A percentile compares a stretch with the other conserved stretches of the same genome.
Conservation (phyloP, 2,888 invertebrate species). For the Actias luna region DNA sequence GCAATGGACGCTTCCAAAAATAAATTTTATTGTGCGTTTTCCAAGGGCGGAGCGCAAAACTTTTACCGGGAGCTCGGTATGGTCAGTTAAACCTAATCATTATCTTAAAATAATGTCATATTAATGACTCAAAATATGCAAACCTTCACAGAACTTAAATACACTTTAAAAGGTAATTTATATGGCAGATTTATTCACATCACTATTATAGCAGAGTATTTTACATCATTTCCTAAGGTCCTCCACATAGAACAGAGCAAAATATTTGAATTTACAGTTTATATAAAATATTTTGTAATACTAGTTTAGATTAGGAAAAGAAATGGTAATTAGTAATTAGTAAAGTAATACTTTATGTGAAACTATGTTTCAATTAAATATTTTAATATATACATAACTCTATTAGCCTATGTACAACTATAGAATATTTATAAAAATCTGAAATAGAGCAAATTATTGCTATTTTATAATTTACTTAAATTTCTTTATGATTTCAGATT, state of each 20-base stretch:
- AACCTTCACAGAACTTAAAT: neutral
- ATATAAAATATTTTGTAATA: neutral
- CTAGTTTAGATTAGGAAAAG: neutral
- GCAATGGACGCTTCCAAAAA: constrained; percentile 75
- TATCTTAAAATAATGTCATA: neutral
- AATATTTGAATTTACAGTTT: too few species aligned
- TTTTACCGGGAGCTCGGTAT: constrained; percentile 16
- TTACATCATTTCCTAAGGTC: neutral
- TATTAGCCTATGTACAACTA: too few species aligned
- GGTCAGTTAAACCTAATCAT: constrained; percentile 7
- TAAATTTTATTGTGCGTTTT: constrained; percentile 75
- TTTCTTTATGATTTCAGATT: too few species aligned
- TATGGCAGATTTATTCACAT: neutral
- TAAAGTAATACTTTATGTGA: too few species aligned
- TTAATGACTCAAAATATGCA: neutral
- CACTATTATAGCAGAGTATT: neutral
- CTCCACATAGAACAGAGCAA: neutral
- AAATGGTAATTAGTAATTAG: neutral
- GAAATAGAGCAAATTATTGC: neutral
- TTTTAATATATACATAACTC: too few species aligned
- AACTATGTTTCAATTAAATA: too few species aligned
- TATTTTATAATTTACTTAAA: neutral
- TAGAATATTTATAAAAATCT: too few species aligned
- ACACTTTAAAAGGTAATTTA: neutral
- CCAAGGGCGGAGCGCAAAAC: constrained; percentile 60